These are phyloP conservation scores for Pammene aurita DNA, from an alignment of 2,888 invertebrate species.

Conservation along the genomic window DNA sequence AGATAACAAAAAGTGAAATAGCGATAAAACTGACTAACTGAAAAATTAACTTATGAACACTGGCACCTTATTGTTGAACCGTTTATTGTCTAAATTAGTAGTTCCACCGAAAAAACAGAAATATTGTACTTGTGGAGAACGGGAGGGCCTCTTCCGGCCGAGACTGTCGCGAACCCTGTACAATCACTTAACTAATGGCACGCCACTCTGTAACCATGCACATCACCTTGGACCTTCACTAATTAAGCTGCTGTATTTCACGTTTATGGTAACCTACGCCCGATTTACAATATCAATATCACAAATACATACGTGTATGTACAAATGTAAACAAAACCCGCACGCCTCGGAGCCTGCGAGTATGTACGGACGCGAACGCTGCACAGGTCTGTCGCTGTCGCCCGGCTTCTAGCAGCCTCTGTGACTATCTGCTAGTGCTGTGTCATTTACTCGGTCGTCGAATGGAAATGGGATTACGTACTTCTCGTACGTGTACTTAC, in stretches of 20 bases:
- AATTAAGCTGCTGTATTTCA: slow-evolving; percentile 6
- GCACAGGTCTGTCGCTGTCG: not conserved
- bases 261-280: slow-evolving; percentile 2
- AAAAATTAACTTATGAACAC: slow-evolving; percentile 60
- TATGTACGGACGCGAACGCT: not conserved
- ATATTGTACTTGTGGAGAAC: slow-evolving; percentile 45
- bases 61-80: slow-evolving; percentile 64
- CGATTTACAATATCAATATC: slow-evolving; percentile 21
- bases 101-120: slow-evolving; percentile 39
- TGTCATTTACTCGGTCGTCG: not conserved
- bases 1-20: slow-evolving; percentile 53
- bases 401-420: no score
- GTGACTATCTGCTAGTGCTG: no score
- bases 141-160: slow-evolving; percentile 35
- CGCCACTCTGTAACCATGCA: slow-evolving; percentile 52
- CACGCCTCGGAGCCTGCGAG: slow-evolving; percentile 6
- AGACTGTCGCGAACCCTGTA: slow-evolving; percentile 51
- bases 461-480: not conserved
- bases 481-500: not conserved
- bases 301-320: slow-evolving; percentile 41
- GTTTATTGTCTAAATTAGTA: slow-evolving; percentile 59
- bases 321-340: slow-evolving; percentile 36
- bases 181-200: slow-evolving; percentile 59
- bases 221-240: slow-evolving; percentile 42
- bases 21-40: slow-evolving; percentile 54